A percentile compares a stretch with the other conserved stretches of the same genome.
These are phyloP conservation scores for Axea sp. DNA, from an alignment of 2,888 invertebrate genomes.

Conservation along the genomic window DNA sequence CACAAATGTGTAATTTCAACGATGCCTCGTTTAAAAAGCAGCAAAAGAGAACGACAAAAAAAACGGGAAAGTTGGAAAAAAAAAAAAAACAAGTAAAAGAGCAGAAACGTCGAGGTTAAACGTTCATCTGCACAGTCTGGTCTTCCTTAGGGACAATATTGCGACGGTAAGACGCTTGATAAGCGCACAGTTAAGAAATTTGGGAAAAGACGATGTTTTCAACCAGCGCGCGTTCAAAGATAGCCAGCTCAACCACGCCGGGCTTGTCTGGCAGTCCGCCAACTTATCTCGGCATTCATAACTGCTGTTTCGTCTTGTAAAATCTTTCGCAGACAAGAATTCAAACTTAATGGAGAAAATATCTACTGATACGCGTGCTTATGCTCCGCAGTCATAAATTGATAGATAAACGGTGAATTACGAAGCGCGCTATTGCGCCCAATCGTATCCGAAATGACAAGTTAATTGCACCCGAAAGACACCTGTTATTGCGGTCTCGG, in stretches of 20 bases:
- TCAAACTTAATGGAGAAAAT: conserved; percentile 51
- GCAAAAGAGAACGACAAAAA: too few relatives aligned
- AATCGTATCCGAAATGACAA: conserved; percentile 8
- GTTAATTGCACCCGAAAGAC: conserved; percentile 17
- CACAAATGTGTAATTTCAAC: too few relatives aligned
- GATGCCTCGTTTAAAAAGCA: too few relatives aligned
- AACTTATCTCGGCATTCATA: conserved; percentile 75
- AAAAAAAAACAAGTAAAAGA: conserved; percentile 7
- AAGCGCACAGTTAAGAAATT: conserved; percentile 59
- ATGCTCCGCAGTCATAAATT: conserved; percentile 31
- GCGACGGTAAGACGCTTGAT: conserved; percentile 49
- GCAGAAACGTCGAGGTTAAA: conserved; percentile 26
- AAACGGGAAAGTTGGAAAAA: too few relatives aligned
- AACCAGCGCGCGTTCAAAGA: conserved; percentile 43
- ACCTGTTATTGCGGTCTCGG: conserved; percentile 1
- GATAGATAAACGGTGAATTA: conserved; percentile 47
- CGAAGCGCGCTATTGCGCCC: conserved; percentile 10
- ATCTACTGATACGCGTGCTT: conserved; percentile 44
- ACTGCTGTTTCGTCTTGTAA: conserved; percentile 65
- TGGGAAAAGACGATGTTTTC: conserved; percentile 38
- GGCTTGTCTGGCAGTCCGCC: conserved; percentile 68
- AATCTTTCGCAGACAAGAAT: conserved; percentile 52
- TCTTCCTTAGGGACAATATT: conserved; percentile 50
- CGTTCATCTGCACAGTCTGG: conserved; percentile 42
- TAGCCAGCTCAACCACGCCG: too few relatives aligned